These are phyloP conservation scores for Mesembrinibis cayennensis DNA, from an alignment of 2,113 vertebrate species.

Conservation along the genomic window DNA sequence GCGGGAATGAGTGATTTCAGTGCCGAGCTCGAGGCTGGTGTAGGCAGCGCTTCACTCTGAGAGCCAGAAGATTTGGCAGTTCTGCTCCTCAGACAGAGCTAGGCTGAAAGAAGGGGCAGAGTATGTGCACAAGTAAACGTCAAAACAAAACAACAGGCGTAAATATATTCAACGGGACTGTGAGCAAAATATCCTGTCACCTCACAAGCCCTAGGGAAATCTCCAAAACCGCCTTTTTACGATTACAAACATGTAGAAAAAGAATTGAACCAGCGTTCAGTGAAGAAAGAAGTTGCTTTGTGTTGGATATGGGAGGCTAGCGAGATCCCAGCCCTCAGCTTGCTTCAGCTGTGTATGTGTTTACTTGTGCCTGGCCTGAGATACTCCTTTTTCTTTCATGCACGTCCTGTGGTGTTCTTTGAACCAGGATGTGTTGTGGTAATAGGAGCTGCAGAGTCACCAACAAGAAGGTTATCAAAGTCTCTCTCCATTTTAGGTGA, in stretches of 20 bases:
- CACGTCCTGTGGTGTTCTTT: not conserved
- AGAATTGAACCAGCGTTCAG: not conserved
- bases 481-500: not conserved
- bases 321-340: not conserved
- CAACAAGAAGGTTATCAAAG: not conserved
- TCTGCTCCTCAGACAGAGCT: not conserved
- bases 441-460: not conserved
- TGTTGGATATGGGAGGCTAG: not conserved
- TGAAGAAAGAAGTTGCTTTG: not conserved
- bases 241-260: not conserved
- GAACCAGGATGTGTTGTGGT: not conserved
- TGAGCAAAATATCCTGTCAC: not conserved
- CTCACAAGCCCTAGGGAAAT: not conserved
- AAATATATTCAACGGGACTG: not conserved
- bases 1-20: not conserved
- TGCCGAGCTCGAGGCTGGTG: rapidly evolving
- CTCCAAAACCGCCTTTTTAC: not conserved
- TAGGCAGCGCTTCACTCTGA: not conserved
- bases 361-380: not conserved
- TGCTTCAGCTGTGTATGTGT: not conserved
- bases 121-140: not conserved
- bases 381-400: rapidly evolving
- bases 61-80: not conserved
- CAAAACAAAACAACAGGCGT: not conserved
- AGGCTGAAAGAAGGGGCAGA: not conserved